Base-by-base conservation (phyloP, 2,113 vertebrate genomes). In the Pyxicephalus adspersus region DNA sequence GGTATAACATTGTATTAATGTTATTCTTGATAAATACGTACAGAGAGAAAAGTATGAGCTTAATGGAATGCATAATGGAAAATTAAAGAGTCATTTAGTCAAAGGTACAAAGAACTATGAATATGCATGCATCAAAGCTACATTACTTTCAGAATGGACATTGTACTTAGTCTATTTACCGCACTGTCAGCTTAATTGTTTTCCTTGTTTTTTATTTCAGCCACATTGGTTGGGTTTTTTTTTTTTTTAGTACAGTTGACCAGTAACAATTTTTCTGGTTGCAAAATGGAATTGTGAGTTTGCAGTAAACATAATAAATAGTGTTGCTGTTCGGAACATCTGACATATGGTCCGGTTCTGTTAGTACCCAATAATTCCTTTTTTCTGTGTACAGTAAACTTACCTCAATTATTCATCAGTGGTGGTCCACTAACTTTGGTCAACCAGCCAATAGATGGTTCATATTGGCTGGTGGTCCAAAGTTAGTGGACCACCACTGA, bases 1-100 rank as follows among this genome's bases (percentile, higher is more conserved):
- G 85, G 87, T 89, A 88, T 90, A 90, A 87, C 86, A 87, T 90
- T 90, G 89, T 88, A 89, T 89, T 90, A 89, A 90, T 90, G 86
- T 89, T 89, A 84, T 86, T 85, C 89, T 90, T 89, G 80, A 84
- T 90, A 90, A 90, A 90, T 90, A 90, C 84, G 88, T 88, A 86
- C 78, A 80, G 82, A 85, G 84, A 51, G 85, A 71, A 81, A 74
- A 63, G 66, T 71, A 66, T 75, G 72, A 64, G 80, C 80, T 81
- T 81, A 81, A 81, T 81, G 84, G 85, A 86, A 89, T 83, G 87
- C 85, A 86, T 84, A 87, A 86, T 89, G 86, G 73, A 86, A 86
- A 90, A 89, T 91, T 90, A 87, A 83, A 68, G 83, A 83, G 84
- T 84, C 77, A 80, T 58, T 84, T 83, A 83, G 25, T 28, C 85